phyloP scores from a whole-genome alignment of 2,113 vertebrate genomes.

The Nicator chloris region DNA sequence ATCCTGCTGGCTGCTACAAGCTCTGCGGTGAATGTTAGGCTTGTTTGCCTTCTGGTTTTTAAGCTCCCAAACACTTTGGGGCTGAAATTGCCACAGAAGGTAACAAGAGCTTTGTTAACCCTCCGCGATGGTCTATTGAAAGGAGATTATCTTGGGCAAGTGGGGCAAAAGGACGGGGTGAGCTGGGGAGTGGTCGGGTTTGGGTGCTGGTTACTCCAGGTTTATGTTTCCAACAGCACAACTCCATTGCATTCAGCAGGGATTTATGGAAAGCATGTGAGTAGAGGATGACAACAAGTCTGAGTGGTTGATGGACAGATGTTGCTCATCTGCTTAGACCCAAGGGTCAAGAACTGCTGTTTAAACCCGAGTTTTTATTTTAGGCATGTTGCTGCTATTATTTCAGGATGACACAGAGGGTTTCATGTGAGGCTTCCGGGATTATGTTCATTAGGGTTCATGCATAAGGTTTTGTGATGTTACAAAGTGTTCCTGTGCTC shows the following conservation, averaged over 20 bases:
- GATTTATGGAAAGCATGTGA: not conserved
- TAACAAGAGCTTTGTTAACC: not conserved
- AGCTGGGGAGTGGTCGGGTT: not conserved
- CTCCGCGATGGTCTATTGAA: not conserved
- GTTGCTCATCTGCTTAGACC: not conserved
- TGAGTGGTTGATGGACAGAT: not conserved
- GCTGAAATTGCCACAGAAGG: constrained; percentile 12
- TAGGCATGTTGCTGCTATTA: not conserved
- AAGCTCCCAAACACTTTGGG: constrained; percentile 31
- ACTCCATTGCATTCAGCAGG: not conserved
- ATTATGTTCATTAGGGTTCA: not conserved
- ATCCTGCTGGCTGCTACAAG: constrained; percentile 29
- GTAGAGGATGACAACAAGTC: not conserved
- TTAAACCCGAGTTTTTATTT: not conserved
- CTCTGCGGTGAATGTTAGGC: not conserved
- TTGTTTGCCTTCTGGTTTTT: constrained; percentile 50
- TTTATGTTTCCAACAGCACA: not conserved
- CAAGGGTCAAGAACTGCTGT: not conserved
- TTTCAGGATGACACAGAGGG: not conserved
- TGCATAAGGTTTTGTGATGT: not conserved
- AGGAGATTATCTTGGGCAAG: not conserved
- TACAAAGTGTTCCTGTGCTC: not conserved
- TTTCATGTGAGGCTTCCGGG: not conserved
- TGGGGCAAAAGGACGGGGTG: not conserved
- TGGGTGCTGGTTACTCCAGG: not conserved